Evolutionary conservation across 2,888 invertebrate genomes (phyloP), one percentile per base, ranked within the genome.

Genomic region (Plebejus argus): DNA sequence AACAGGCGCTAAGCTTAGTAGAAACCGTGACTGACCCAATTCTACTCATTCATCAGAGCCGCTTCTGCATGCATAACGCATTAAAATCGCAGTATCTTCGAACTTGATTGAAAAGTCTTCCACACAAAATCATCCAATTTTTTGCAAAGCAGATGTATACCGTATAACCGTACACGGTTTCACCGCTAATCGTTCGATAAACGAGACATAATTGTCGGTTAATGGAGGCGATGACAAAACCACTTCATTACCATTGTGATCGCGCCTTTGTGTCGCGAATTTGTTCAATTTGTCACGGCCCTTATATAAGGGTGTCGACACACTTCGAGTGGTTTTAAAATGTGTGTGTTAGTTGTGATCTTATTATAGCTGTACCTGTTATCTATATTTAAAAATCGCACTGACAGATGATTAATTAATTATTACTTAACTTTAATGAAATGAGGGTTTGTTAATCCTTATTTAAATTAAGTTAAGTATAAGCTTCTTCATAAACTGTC

Each of bases 181-280:
- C 81, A 72, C 72, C 83, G 83, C 89, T 91, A 92, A 93, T 92
- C 88, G 91, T 85, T 85, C 89, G 86, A 90, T 91, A 91, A 92
- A 87, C 88, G 89, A 83, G 89, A 86, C 88, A 86, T 93, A 93
- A 92, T 93, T 90, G 91, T 87, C 82, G 86, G 88, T 89, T 91
- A 92, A 93, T 91, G 89, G 87, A 88, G 89, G 88, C 88, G 90
- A 88, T 87, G 89, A 92, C 90, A 89, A 90, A 91, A 91, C 90
- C 91, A 89, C 88, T 89, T 89, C 89, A 88, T 88, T 89, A 89
- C 80, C 35, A 81, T 74, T 49, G 90, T 82, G 90, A 92, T 92
- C 92, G 90, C 85, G 86, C 84, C 84, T 86, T 88, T 88, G 89
- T 86, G 85, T 89, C 90, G 90, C 85, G 85, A 88, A 89, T 83